Conservation (phyloP, 53 echinoderm and acorn worm species). For the Paelopatides confundens region DNA sequence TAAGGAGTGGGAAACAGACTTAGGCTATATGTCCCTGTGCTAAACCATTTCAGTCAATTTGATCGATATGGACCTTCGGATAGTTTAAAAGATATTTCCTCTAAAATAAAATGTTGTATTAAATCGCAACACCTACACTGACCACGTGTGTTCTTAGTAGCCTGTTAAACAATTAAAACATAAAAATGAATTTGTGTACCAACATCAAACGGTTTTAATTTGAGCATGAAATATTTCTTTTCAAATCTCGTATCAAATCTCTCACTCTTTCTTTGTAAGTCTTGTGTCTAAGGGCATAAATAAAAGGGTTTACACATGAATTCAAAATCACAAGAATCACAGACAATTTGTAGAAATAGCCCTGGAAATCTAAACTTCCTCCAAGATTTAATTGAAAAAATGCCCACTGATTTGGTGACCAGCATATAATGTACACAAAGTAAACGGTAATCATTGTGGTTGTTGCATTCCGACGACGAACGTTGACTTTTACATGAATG, state of each 20-base stretch:
- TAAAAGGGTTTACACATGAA: slow-evolving; percentile 77
- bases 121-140: too few species aligned
- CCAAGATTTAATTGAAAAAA: slow-evolving; percentile 83
- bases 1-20: too few species aligned
- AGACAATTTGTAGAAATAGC: slow-evolving; percentile 53
- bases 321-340: slow-evolving; percentile 69
- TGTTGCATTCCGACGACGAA: slow-evolving; percentile 67
- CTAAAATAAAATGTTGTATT: too few species aligned
- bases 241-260: background rate
- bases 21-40: too few species aligned
- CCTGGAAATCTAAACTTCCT: slow-evolving; percentile 54
- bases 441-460: slow-evolving; percentile 73
- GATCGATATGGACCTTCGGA: too few species aligned
- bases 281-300: slow-evolving; percentile 66
- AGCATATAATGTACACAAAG: slow-evolving; percentile 79
- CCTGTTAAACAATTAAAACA: too few species aligned
- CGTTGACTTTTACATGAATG: background rate
- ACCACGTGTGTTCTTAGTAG: too few species aligned
- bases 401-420: slow-evolving; percentile 85
- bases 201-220: too few species aligned
- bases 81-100: too few species aligned
- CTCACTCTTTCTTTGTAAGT: slow-evolving; percentile 57
- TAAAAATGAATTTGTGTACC: too few species aligned
- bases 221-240: background rate
- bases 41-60: too few species aligned